phyloP scores from a whole-genome alignment of 2,888 invertebrate species.

The Volucella bombylans region DNA sequence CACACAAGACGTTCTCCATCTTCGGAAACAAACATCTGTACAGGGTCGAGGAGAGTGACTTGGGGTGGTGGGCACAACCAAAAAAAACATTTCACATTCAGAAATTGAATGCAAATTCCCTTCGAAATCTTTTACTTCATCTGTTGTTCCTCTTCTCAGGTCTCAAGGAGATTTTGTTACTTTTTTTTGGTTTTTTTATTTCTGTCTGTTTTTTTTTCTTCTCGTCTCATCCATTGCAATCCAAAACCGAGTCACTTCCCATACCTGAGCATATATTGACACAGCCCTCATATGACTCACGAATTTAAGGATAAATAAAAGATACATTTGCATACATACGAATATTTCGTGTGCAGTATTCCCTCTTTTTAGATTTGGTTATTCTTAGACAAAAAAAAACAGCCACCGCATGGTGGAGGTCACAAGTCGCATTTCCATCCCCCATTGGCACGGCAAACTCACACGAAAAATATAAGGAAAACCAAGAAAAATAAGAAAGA shows the following conservation, averaged over 20 bases:
- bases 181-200: slow-evolving; percentile 15
- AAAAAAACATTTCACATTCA: slow-evolving; percentile 1
- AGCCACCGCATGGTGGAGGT: slow-evolving; percentile 31
- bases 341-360: too few species aligned
- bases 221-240: slow-evolving; percentile 42
- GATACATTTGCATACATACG: slow-evolving; percentile 58
- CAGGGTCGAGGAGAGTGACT: too few species aligned
- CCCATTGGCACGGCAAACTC: slow-evolving; percentile 11
- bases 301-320: slow-evolving; percentile 63
- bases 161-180: not conserved
- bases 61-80: too few species aligned
- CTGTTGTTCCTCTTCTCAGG: not conserved
- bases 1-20: too few species aligned
- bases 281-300: slow-evolving; percentile 20
- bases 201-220: not conserved
- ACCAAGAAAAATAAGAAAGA: slow-evolving; percentile 11
- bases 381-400: slow-evolving; percentile 12
- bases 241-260: slow-evolving; percentile 42
- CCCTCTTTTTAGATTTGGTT: slow-evolving; percentile 9
- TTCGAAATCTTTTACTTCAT: slow-evolving; percentile 22
- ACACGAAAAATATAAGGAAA: too few species aligned
- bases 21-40: too few species aligned
- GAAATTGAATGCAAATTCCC: slow-evolving; percentile 54
- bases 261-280: not conserved
- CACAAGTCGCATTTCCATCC: slow-evolving; percentile 8